These are phyloP conservation scores for Nomia melanderi DNA, from an alignment of 1,140 invertebrate species.

Conservation along the genomic window DNA sequence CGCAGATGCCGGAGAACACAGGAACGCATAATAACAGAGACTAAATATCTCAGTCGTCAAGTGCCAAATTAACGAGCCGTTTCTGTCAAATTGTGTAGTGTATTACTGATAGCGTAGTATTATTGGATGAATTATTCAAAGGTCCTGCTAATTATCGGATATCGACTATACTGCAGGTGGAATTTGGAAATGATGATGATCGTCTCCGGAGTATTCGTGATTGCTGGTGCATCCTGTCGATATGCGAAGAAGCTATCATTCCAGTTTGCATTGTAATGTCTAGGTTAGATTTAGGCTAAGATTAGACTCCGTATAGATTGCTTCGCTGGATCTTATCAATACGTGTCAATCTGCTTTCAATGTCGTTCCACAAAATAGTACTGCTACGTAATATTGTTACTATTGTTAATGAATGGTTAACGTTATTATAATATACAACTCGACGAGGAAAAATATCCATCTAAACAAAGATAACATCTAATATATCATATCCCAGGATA, in stretches of 20 bases:
- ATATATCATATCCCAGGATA: no score
- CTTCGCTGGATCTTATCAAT: no score
- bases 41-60: constrained; percentile 73
- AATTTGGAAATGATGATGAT: constrained; percentile 7
- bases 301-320: no score
- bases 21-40: constrained; percentile 14
- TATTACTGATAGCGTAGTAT: constrained; percentile 72
- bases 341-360: no score
- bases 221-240: constrained; percentile 14
- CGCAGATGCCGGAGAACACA: neutral
- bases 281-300: neutral
- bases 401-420: no score
- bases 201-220: constrained; percentile 48
- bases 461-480: no score
- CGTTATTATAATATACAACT: no score
- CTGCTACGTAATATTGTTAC: no score
- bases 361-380: no score
- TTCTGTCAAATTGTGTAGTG: constrained; percentile 74
- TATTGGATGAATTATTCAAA: constrained; percentile 75
- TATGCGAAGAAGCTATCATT: neutral
- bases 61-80: constrained; percentile 75
- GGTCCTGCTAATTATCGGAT: constrained; percentile 64
- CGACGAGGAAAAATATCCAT: no score
- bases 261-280: neutral
- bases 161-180: constrained; percentile 50